Conservation (phyloP, 2,888 invertebrate genomes). For the Troglohyphantes excavatus region DNA sequence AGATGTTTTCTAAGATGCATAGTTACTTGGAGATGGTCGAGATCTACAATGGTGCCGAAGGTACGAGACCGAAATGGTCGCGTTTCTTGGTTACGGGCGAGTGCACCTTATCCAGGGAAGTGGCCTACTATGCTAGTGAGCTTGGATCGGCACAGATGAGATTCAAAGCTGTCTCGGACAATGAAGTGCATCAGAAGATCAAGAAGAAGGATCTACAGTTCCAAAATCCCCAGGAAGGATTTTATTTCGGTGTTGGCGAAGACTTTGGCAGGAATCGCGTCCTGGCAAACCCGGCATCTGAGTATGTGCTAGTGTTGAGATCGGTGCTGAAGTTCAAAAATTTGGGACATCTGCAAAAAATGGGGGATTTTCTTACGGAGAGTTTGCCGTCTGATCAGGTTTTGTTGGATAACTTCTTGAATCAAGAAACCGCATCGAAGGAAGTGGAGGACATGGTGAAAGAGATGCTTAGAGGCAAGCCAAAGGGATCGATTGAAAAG, state of each 20-base stretch:
- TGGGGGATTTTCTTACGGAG: slow-evolving; percentile 12
- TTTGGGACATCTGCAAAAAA: slow-evolving; percentile 15
- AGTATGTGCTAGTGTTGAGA: slow-evolving; percentile 35
- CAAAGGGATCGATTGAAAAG: background rate
- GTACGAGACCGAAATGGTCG: slow-evolving; percentile 30
- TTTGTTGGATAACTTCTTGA: slow-evolving; percentile 14
- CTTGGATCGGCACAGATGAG: background rate
- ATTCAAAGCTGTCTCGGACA: background rate
- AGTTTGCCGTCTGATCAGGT: slow-evolving; percentile 53
- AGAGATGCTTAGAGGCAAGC: slow-evolving; percentile 47
- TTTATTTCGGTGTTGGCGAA: slow-evolving; percentile 61
- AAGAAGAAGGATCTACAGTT: slow-evolving; percentile 47
- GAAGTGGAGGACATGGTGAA: background rate
- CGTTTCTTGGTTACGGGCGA: slow-evolving; percentile 32
- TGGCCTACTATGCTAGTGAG: background rate
- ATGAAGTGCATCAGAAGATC: background rate
- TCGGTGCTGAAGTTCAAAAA: slow-evolving; percentile 57
- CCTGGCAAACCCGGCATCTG: slow-evolving; percentile 28
- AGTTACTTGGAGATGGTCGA: slow-evolving; percentile 19
- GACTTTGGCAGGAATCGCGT: slow-evolving; percentile 36
- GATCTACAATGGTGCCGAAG: slow-evolving; percentile 12
- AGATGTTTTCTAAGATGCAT: slow-evolving; percentile 10
- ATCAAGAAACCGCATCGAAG: background rate
- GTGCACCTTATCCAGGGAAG: slow-evolving; percentile 30
- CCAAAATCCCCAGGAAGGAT: slow-evolving; percentile 28